Percentiles rank a stretch among this genome's conserved stretches.
Evolutionary conservation across 2,797 vertebrate genomes (phyloP).

Genomic region (Spheniscus humboldti): DNA sequence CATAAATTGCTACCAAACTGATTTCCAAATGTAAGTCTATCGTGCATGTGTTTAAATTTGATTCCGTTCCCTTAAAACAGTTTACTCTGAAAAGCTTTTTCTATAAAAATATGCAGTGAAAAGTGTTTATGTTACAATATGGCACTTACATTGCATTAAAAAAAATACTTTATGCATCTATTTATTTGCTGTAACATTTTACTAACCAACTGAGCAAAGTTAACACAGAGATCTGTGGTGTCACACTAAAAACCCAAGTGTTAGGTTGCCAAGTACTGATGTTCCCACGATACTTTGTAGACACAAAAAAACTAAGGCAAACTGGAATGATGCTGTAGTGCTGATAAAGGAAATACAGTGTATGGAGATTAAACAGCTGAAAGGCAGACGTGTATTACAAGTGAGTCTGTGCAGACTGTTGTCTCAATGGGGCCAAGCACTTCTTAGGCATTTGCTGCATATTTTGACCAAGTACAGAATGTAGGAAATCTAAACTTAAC

Average conservation of each 20-base stretch:
- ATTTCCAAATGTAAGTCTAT: background rate
- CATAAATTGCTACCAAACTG: slow-evolving; percentile 1
- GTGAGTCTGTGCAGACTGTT: slow-evolving; percentile 31
- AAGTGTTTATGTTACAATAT: slow-evolving; percentile 10
- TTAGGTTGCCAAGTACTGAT: slow-evolving; percentile 40
- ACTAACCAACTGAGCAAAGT: background rate
- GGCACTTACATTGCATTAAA: background rate
- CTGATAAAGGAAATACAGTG: slow-evolving; percentile 34
- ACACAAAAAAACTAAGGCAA: slow-evolving; percentile 4
- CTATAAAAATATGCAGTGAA: background rate
- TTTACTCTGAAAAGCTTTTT: slow-evolving; percentile 4
- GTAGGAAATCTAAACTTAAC: background rate
- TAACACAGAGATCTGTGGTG: background rate
- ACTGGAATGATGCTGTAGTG: background rate
- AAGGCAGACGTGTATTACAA: background rate
- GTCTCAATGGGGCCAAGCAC: background rate
- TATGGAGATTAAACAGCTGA: slow-evolving; percentile 30
- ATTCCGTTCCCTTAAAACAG: background rate
- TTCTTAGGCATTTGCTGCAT: slow-evolving; percentile 19
- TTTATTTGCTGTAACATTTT: slow-evolving; percentile 40
- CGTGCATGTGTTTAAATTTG: background rate
- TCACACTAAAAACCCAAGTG: slow-evolving; percentile 10
- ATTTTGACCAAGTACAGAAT: slow-evolving; percentile 36
- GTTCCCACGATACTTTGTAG: slow-evolving; percentile 44
- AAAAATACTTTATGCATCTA: background rate